Conservation (phyloP, 2,113 vertebrate genomes). For the Chlamydotis undulata region DNA sequence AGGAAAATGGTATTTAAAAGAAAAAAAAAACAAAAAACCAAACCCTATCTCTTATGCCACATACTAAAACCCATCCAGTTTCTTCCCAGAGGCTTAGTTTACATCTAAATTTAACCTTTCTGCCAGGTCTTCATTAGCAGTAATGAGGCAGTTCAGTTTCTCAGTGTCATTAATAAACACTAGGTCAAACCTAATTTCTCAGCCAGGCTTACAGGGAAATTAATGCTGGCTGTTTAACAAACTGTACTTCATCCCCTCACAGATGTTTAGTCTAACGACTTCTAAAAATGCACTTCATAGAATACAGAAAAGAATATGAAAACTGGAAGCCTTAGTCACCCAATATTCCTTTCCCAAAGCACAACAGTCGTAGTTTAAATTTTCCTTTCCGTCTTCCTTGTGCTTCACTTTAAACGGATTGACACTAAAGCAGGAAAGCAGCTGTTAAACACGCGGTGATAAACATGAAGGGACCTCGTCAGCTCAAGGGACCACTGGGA, state of each 20-base stretch:
- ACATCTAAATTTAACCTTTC: neutral
- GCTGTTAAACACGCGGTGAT: neutral
- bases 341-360: neutral
- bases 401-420: neutral
- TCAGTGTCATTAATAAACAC: neutral
- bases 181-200: neutral
- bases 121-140: neutral
- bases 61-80: neutral
- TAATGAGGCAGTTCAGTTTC: neutral
- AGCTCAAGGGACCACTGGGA: neutral
- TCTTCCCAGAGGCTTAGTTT: neutral
- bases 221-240: neutral
- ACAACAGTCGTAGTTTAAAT: neutral
- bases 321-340: neutral
- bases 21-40: neutral
- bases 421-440: neutral
- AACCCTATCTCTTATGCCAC: neutral
- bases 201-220: neutral
- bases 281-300: neutral
- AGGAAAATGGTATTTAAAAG: neutral
- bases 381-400: neutral
- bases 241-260: neutral
- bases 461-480: neutral
- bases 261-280: neutral
- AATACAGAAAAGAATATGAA: neutral